These are phyloP conservation scores for Scaptomyza caliginosa DNA, from an alignment of 2,888 invertebrate species.

Conservation along the genomic window DNA sequence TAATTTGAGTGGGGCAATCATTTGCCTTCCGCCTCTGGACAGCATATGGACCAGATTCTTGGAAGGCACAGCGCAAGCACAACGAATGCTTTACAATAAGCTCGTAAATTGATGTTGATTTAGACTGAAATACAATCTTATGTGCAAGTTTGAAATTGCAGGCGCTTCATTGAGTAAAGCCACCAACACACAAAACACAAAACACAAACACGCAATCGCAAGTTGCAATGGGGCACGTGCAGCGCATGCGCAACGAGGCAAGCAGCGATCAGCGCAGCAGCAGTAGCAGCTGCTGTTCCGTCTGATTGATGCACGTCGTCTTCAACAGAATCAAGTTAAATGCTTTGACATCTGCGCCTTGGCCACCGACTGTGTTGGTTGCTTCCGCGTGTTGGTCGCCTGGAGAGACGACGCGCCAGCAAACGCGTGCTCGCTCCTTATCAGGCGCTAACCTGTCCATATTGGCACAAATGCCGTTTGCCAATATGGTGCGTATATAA, in stretches of 20 bases:
- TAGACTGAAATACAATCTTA: conserved; percentile 70
- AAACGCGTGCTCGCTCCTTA: conserved; percentile 74
- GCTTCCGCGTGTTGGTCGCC: conserved; percentile 77
- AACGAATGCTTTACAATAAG: conserved; percentile 49
- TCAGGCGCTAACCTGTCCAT: conserved; percentile 79
- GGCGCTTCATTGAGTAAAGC: conserved; percentile 70
- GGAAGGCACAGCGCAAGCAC: conserved; percentile 43
- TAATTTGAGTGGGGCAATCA: conserved; percentile 71
- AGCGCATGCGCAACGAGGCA: conserved; percentile 62
- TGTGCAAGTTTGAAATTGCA: conserved; percentile 50
- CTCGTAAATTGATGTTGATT: conserved; percentile 77
- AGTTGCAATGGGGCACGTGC: conserved; percentile 62
- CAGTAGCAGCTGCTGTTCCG: conserved; percentile 7
- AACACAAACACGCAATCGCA: conserved; percentile 20
- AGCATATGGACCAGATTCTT: conserved; percentile 55
- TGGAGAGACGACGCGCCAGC: conserved; percentile 45
- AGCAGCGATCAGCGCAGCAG: not conserved
- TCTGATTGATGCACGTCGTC: conserved; percentile 76
- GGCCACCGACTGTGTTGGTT: conserved; percentile 59
- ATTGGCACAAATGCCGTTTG: conserved; percentile 65
- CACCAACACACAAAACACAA: conserved; percentile 57
- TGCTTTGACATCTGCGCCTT: conserved; percentile 55
- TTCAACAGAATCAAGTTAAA: conserved; percentile 65
- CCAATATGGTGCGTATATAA: conserved; percentile 63
- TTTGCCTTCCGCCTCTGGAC: conserved; percentile 34